Base-by-base conservation (phyloP, 2,888 invertebrate genomes). In the Scaeva pyrastri region DNA sequence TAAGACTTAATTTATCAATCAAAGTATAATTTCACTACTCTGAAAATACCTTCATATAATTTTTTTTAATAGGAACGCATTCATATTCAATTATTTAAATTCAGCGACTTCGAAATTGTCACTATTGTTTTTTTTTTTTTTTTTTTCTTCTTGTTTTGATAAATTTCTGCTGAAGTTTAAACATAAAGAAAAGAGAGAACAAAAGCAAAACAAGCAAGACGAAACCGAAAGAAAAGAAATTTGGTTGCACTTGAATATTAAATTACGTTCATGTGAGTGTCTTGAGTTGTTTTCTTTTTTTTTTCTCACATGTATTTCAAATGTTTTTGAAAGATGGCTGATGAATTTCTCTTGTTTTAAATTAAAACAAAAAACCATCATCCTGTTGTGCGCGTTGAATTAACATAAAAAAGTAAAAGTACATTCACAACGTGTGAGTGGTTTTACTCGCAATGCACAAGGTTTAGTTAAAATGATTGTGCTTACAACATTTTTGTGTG, bases 231-330 rank as follows among this genome's bases (percentile, higher is more conserved):
- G 60, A 52, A 75, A 75, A n/a, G n/a, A n/a, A 70, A 77, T 73
- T 31, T 77, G 82, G 72, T 71, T 82, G 82, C 82, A 82, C 77
- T 82, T 82, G 72, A 77, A 82, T 66, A 62, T 43, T 43, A 62
- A 62, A 43, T 62, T 73, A 66, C 48, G 48, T 76, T 70, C 62
- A 43, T 70, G 58, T 50, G 43, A 64, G 71, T 71, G 56, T 62
- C 7, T 72, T n/a, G 12, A 45, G n/a, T 31, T 50, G 14, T 31
- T 26, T 48, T 52, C 41, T 45, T 55, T 48, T 39, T 48, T 23
- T 41, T 41, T n/a, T n/a, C n/a, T n/a, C n/a, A n/a, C 10, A 2
- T 45, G 14, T 50, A 62, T 58, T 62, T 62, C 8, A 45, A 70
- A 48, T 71, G 56, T 43, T 45, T 74, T n/a, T n/a, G 21, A 21